Conservation (phyloP, 2,113 vertebrate genomes). For the Myanophis thanlyinensis region DNA sequence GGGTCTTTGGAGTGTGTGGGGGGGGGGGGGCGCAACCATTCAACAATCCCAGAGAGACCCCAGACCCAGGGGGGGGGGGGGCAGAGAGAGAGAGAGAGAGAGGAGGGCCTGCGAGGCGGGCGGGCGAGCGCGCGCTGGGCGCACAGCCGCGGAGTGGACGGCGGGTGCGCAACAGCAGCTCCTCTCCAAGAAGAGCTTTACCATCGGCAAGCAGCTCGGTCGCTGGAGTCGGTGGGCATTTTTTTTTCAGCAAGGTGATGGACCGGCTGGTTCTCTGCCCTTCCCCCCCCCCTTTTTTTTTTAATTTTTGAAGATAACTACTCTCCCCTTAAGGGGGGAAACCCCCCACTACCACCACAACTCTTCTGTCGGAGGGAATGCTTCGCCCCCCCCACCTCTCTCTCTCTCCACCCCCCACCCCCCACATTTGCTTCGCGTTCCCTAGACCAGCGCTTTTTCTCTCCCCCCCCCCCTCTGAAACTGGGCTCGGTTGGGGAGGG, state of each 20-base stretch:
- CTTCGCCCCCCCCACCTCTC: background rate
- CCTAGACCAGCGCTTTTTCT: too few species aligned
- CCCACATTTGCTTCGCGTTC: background rate
- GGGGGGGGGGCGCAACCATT: too few species aligned
- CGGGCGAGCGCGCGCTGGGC: constrained; percentile 41
- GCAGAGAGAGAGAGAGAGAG: too few species aligned
- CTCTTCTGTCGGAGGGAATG: background rate
- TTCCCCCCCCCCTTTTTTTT: too few species aligned
- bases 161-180: constrained; percentile 30
- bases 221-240: constrained; percentile 37
- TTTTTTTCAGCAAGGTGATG: constrained; percentile 55
- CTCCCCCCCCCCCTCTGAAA: too few species aligned
- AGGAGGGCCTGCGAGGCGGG: background rate
- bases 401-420: too few species aligned
- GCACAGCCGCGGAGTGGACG: constrained; percentile 49
- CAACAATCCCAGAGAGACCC: too few species aligned
- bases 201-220: constrained; percentile 32
- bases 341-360: background rate
- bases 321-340: background rate
- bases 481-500: background rate
- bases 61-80: background rate
- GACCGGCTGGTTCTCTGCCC: background rate
- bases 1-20: too few species aligned
- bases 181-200: background rate
- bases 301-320: background rate